Base-by-base conservation (phyloP, 2,888 invertebrate species). In the Masnerella sp. region DNA sequence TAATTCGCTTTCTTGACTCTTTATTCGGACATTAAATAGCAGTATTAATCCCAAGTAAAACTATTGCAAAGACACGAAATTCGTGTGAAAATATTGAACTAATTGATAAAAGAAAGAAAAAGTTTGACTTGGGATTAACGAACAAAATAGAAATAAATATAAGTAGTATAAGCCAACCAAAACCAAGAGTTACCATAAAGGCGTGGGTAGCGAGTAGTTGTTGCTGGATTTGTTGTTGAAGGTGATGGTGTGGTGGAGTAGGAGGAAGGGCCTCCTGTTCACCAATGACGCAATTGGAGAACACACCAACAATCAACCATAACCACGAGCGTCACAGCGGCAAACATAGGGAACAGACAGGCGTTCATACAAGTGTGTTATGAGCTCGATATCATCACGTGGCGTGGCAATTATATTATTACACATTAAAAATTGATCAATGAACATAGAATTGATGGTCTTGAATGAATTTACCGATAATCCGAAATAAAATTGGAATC, bases 131-230 rank as follows among this genome's bases (percentile, higher is more conserved):
- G n/a, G n/a, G n/a, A n/a, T n/a, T n/a, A n/a, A n/a, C n/a, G n/a
- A n/a, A n/a, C n/a, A n/a, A n/a, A n/a, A n/a, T n/a, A n/a, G n/a
- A n/a, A n/a, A n/a, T n/a, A n/a, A n/a, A 78, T 34, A 42, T 40
- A 84, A 86, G 86, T 86, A 87, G 87, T 87, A 83, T 83, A 87
- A 87, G 87, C 86, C 86, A 86, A 87, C 87, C 87, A 87, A 87
- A 87, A 87, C 87, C 87, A 87, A 85, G 85, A 87, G 86, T 87
- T 87, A 87, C 87, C 87, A 87, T 87, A 87, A 87, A 86, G 87
- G 87, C 87, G 87, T 87, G 87, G 86, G 87, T 87, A 87, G 87
- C 87, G 85, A 87, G 87, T 86, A 87, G 87, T 87, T 87, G 87
- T 85, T 87, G 87, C 86, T 87, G 87, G 87, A 87, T 86, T 86